Evolutionary conservation across 2,797 vertebrate species (phyloP), one percentile per base, ranked within the genome.

Genomic region (Tragelaphus oryx): DNA sequence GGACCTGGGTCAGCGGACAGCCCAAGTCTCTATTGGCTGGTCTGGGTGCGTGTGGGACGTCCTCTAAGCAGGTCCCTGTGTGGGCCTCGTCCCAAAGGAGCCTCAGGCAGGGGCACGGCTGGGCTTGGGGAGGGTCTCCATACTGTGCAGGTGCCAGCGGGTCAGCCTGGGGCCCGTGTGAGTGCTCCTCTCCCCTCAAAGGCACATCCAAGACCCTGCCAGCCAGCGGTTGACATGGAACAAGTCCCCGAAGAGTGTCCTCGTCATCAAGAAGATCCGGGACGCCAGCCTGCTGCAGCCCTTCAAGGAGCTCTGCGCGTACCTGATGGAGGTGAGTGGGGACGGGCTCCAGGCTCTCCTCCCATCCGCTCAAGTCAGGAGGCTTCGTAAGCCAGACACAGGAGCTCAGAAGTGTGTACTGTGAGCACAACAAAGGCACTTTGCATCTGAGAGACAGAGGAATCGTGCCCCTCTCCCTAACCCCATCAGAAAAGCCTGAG

Each of bases 121-220:
- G 3, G 50, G 28, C 30, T 12, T 74, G 68, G 22, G 68, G 68
- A 44, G 68, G 12, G 13, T 74, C 68, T 26, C 37, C 11, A 13
- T 12, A 44, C 37, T 71, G 37, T 24, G 33, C 33, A 24, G 33
- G 10, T 71, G 37, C 37, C 68, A 41, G 68, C 1, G 6, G 68
- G 37, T 41, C 68, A 41, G 11, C 30, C 28, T 26, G 26, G 75
- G 30, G 30, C 76, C 30, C 0, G 0, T 10, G 26, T 57, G 13
- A 52, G 10, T 11, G 1, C 37, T 8, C n/a, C 48, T 28, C 2
- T 62, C 0, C 30, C 84, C 46, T 14, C 81, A 7, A 94, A 99
- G 99, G 99, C 99, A 99, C 98, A 99, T 99, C 97, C 99, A 99
- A 98, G 99, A 99, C 97, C 99, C 99, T 59, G 99, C 99, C 55